Evolutionary conservation across 2,888 invertebrate genomes (phyloP), one percentile per base, ranked within the genome.

Genomic region (Dasysyrphus albostriatus): DNA sequence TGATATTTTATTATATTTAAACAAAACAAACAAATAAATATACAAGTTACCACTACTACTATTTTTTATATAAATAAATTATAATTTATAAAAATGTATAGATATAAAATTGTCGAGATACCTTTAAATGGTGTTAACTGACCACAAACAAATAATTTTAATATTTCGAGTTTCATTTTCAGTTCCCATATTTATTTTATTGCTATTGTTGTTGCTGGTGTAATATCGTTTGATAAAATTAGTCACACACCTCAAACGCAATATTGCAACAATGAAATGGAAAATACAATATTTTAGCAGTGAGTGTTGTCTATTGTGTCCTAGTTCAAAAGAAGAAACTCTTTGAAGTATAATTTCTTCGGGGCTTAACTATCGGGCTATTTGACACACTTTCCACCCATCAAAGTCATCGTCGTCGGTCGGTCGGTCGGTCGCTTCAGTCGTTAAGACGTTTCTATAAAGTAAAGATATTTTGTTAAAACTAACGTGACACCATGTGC

Each of bases 381-480:
- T 67, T 47, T 85, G 84, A 85, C 85, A 85, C 73, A 85, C 85
- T 85, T 85, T 85, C 80, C 58, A 75, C 54, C 14, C 54, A 84
- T 76, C 65, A 80, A 69, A 1, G 29, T 65, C 32, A 0, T 34
- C 3, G n/a, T 65, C 3, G 34, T 37, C n/a, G 3, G 16, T 9
- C 19, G 3, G n/a, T n/a, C n/a, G n/a, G n/a, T 19, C 51, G 2
- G 2, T 4, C 16, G 10, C 19, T 16, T 16, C 29, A n/a, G 29
- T 70, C 9, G 34, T 24, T 2, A 24, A 24, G 42, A 78, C 54
- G 16, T 61, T 34, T n/a, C 24, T 24, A 24, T 24, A 32, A n/a
- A n/a, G 63, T 72, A 19, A 54, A 72, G 39, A 67, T 67, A 74
- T 77, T 77, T 73, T 12, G 69, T 59, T 29, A 76, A 67, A 65